Percentiles rank a stretch among this genome's conserved stretches.
Conservation (phyloP, 2,797 vertebrate species). For the Rhadinocentrus ornatus region DNA sequence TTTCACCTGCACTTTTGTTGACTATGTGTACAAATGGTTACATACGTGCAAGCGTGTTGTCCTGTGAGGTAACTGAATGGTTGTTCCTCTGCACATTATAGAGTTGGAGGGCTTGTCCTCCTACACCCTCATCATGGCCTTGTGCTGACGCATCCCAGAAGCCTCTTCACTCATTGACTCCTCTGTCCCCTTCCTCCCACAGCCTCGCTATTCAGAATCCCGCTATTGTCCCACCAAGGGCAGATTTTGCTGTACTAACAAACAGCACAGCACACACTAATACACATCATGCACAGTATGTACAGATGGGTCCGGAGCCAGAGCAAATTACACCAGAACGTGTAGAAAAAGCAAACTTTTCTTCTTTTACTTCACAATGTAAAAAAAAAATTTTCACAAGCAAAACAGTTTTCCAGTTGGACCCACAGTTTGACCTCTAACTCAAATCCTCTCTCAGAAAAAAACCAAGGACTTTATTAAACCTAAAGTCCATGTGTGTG, state of each 20-base stretch:
- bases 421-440: constrained; percentile 61
- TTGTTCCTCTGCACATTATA: constrained; percentile 71
- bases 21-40: constrained; percentile 49
- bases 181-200: constrained; percentile 85
- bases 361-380: constrained; percentile 16
- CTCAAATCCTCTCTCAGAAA: constrained; percentile 54
- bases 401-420: constrained; percentile 40
- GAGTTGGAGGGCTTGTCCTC: constrained; percentile 70
- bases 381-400: neutral
- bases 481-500: constrained; percentile 60
- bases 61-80: constrained; percentile 60
- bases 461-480: constrained; percentile 57
- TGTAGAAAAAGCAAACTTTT: neutral
- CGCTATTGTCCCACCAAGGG: constrained; percentile 80
- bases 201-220: constrained; percentile 75
- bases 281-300: constrained; percentile 32
- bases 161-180: constrained; percentile 87
- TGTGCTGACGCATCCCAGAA: constrained; percentile 80
- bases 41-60: constrained; percentile 39
- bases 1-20: constrained; percentile 70
- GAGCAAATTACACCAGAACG: constrained; percentile 27
- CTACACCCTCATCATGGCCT: constrained; percentile 78
- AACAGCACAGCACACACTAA: constrained; percentile 49
- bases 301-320: constrained; percentile 21
- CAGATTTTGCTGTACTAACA: constrained; percentile 56